Evolutionary conservation across 64 coral and sea anemone species (phyloP).

Genomic region (Porites lutea): DNA sequence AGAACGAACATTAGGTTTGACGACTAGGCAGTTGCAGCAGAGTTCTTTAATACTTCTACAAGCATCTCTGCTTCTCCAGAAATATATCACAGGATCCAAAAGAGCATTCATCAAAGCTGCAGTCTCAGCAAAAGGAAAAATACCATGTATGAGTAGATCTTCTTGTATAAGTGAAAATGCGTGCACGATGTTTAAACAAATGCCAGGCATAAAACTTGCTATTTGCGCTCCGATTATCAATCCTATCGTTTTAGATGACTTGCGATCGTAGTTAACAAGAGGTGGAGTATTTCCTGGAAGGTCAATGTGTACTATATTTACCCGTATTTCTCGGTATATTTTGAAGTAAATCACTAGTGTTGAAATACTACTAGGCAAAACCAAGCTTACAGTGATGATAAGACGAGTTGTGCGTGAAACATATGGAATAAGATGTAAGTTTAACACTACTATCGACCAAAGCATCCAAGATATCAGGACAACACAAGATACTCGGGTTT

Average conservation of each 20-base stretch:
- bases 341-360: neutral
- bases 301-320: neutral
- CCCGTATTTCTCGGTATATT: neutral
- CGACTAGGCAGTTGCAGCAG: neutral
- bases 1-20: neutral
- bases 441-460: neutral
- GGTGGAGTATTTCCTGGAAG: neutral
- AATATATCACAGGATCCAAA: slow-evolving; percentile 12
- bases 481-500: neutral
- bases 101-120: slow-evolving; percentile 12
- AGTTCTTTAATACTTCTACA: neutral
- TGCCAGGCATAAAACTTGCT: neutral
- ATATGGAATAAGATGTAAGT: neutral
- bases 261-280: neutral
- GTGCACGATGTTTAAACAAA: slow-evolving; percentile 7
- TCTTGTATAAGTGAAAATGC: neutral
- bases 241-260: neutral
- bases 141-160: slow-evolving; percentile 1
- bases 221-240: neutral
- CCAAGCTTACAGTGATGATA: neutral
- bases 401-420: neutral
- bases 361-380: neutral
- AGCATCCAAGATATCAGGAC: neutral
- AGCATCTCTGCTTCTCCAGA: slow-evolving; percentile 15
- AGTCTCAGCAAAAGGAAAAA: neutral